Percentiles rank a stretch among this genome's conserved stretches.
Conservation (phyloP, 2,113 vertebrate species). For the Tragelaphus buxtoni region DNA sequence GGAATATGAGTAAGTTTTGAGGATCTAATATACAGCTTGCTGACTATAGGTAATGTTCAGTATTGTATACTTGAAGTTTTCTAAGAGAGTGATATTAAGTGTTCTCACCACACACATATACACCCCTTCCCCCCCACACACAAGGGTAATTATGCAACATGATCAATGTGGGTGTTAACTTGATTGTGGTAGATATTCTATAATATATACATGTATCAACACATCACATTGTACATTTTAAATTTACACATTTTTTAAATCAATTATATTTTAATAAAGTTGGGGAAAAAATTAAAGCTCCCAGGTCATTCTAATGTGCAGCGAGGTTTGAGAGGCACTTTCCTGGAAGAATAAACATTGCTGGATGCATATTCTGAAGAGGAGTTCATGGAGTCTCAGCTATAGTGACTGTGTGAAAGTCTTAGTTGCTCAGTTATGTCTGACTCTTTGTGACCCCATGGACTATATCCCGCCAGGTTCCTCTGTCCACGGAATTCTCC, state of each 20-base stretch:
- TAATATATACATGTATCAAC: background rate
- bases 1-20: background rate
- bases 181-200: background rate
- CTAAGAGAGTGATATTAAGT: background rate
- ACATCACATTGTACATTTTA: background rate
- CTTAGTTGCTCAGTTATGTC: background rate
- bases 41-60: background rate
- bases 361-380: background rate
- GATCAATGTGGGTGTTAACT: background rate
- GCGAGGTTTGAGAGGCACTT: background rate
- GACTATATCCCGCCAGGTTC: background rate
- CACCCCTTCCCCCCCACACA: accelerated
- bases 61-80: background rate
- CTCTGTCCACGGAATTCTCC: background rate
- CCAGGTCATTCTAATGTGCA: background rate
- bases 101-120: background rate
- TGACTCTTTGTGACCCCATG: background rate
- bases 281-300: background rate
- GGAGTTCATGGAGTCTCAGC: background rate
- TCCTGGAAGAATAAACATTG: background rate
- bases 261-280: background rate
- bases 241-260: background rate
- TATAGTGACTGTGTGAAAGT: background rate
- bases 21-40: background rate
- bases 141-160: background rate